Conservation (phyloP, 2,113 vertebrate genomes). For the Megaleporinus macrocephalus region DNA sequence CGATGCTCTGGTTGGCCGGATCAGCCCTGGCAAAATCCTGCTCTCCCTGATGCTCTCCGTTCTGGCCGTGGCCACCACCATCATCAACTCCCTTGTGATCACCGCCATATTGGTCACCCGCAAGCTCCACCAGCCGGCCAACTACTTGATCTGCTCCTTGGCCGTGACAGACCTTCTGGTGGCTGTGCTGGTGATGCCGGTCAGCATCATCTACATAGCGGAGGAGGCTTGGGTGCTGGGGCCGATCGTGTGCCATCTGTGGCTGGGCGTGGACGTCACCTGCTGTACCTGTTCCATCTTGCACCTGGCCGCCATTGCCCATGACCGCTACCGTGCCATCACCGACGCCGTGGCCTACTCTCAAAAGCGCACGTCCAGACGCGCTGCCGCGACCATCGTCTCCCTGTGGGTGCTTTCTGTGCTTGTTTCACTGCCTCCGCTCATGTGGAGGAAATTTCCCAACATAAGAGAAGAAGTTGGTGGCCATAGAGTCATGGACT, state of each 20-base stretch:
- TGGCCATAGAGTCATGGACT: conserved; percentile 73
- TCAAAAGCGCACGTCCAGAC: conserved; percentile 82
- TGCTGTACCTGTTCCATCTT: conserved; percentile 89
- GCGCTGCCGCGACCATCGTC: conserved; percentile 82
- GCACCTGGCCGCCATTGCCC: conserved; percentile 85
- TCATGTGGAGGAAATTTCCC: conserved; percentile 79
- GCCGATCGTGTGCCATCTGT: conserved; percentile 83
- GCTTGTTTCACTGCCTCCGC: conserved; percentile 84
- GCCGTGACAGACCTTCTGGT: conserved; percentile 90
- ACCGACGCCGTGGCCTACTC: conserved; percentile 87
- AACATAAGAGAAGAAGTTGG: background rate
- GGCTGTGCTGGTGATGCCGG: conserved; percentile 87
- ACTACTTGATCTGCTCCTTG: conserved; percentile 87
- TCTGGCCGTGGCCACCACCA: conserved; percentile 83
- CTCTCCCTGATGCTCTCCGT: conserved; percentile 82
- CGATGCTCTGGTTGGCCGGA: conserved; percentile 5
- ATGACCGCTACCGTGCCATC: conserved; percentile 86
- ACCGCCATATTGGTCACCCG: conserved; percentile 85
- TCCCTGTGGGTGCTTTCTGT: conserved; percentile 85
- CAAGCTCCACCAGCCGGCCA: conserved; percentile 87
- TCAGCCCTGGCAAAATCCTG: conserved; percentile 71
- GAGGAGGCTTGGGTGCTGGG: conserved; percentile 87
- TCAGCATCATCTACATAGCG: conserved; percentile 86
- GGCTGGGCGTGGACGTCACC: conserved; percentile 85
- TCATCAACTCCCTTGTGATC: conserved; percentile 87